Base-by-base conservation (phyloP, 2,888 invertebrate genomes). In the Smittia aterrima region DNA sequence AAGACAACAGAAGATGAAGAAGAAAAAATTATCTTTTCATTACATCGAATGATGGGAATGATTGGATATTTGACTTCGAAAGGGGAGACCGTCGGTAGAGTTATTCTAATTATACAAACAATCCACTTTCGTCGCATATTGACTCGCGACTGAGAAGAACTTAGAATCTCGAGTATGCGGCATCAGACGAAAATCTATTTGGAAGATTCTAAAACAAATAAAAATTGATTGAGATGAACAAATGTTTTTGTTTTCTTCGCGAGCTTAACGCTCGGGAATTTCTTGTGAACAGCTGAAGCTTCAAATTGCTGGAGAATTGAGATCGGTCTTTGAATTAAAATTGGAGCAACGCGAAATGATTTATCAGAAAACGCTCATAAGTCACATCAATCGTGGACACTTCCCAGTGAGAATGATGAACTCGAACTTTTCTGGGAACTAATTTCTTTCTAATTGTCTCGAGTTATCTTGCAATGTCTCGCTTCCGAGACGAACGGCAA, bases 171-270 rank as follows among this genome's bases (percentile, higher is more conserved):
- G 13, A 58, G 58, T 22, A 20, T 58, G 18, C 58, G 18, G 18
- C 58, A 4, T 22, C 58, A 58, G 58, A 58, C 58, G 22, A 58
- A 16, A 13, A 16, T 58, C 58, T 20, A 58, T 22, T 47, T 16
- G 9, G 32, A 32, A 32, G 47, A 47, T 47, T 16, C n/a, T 47
- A 47, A 47, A 47, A 16, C 58, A 58, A 58, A 58, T 58, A 58
- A 70, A 38, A 54, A 70, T 70, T 70, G 70, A 70, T 70, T 70
- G 70, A 54, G 25, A 27, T 32, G 54, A 70, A 32, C 70, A 70
- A 47, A 70, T 70, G 70, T 53, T 64, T 64, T 58, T 22, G 22
- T 18, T 22, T 58, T 58, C 58, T 58, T 47, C 47, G 16, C 16
- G 16, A 47, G 16, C 47, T 47, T 11, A 47, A 11, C 11, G 47